A percentile compares a stretch with the other conserved stretches of the same genome.
These are phyloP conservation scores for Muscicapa adusta DNA, from an alignment of 2,113 vertebrate species.

Conservation along the genomic window DNA sequence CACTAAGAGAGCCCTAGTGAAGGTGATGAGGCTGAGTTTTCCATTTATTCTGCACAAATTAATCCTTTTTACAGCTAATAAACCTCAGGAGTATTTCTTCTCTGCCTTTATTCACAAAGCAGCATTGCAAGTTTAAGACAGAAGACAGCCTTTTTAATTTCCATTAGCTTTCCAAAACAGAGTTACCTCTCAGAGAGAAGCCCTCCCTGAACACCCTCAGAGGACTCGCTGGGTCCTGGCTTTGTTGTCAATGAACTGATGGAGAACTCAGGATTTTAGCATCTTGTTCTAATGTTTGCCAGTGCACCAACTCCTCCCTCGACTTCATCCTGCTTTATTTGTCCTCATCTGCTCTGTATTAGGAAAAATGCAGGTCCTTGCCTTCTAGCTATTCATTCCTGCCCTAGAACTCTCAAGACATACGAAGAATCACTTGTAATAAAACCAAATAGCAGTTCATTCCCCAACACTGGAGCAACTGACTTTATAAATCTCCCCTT, in stretches of 20 bases:
- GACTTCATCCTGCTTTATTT: conserved; percentile 48
- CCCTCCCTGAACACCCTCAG: background rate
- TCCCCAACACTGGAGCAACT: background rate
- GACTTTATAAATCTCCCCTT: conserved; percentile 32
- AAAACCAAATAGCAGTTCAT: conserved; percentile 45
- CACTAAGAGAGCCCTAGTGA: background rate
- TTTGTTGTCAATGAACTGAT: background rate
- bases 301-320: conserved; percentile 16
- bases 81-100: background rate
- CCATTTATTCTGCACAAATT: conserved; percentile 18
- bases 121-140: background rate
- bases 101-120: background rate
- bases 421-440: conserved; percentile 33
- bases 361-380: conserved; percentile 63
- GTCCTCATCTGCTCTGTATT: conserved; percentile 66
- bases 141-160: background rate
- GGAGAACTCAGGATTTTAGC: background rate
- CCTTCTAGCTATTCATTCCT: conserved; percentile 65
- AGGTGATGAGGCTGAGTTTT: conserved; percentile 35
- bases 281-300: conserved; percentile 53
- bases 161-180: background rate
- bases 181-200: background rate
- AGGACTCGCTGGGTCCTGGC: background rate
- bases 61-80: conserved; percentile 34
- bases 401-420: conserved; percentile 41